Evolutionary conservation across 2,888 invertebrate genomes (phyloP), one percentile per base, ranked within the genome.

Genomic region (Heliothis peltigera): DNA sequence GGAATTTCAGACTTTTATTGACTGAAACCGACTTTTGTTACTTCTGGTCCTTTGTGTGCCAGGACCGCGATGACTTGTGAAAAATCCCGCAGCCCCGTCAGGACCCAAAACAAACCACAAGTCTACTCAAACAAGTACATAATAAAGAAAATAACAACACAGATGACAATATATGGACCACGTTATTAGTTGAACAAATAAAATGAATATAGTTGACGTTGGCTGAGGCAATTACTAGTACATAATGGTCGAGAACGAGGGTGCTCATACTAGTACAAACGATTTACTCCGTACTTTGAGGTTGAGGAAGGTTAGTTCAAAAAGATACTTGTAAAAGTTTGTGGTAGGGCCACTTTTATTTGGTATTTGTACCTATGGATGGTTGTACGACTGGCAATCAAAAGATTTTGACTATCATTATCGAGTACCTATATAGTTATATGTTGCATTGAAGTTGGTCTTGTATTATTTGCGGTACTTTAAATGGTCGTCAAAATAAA

Each of bases 271-370:
- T 10, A 61, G 56, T 17, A 47, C 52, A 54, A 64, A 64, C 69
- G 55, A 64, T 75, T 63, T 63, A 63, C 62, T 64, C 70, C 70
- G 44, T 42, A 55, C 39, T 64, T 66, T 53, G 64, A 62, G 71
- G 76, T 75, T 44, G 32, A 25, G 22, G 21, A 65, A 43, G 55
- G 60, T 64, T 42, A 21, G 35, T 48, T 47, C 42, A 64, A 68
- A 68, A 68, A 35, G 54, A 28, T 55, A 44, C 35, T 35, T 35
- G 39, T 63, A 55, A 57, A 32, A 32, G 39, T n/a, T 12, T 12
- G 22, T 53, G 17, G 22, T 7, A 22, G 18, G n/a, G 17, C 1
- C 6, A 5, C 5, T 21, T 46, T 46, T 21, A 15, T 46, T 21
- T 15, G 12, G 39, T n/a, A 39, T 2, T 17, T 39, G 39, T 15